Evolutionary conservation across 2,797 vertebrate species (phyloP).

Genomic region (Cichlasoma orientale): DNA sequence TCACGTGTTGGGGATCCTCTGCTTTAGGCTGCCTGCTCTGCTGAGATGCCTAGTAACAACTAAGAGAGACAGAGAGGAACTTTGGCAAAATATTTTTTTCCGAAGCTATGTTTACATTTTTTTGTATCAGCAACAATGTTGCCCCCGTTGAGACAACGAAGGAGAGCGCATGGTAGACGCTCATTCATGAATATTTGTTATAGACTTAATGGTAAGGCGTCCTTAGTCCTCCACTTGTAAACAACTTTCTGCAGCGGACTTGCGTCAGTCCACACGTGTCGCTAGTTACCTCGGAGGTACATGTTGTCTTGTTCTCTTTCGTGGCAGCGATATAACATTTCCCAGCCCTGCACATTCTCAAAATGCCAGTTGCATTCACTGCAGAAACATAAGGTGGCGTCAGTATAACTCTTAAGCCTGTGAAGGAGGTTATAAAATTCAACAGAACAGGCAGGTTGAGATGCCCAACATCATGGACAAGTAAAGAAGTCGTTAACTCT

Average conservation of each 20-base stretch:
- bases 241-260: conserved; percentile 40
- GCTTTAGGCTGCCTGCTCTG: conserved; percentile 53
- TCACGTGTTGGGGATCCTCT: conserved; percentile 73
- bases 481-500: background rate
- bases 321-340: background rate
- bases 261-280: conserved; percentile 40
- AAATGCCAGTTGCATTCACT: background rate
- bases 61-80: background rate
- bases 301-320: background rate
- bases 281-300: background rate
- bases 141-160: background rate
- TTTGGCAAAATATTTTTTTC: background rate
- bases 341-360: background rate
- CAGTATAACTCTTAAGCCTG: background rate
- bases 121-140: background rate
- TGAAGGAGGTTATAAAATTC: background rate
- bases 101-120: background rate
- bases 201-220: background rate
- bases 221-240: conserved; percentile 20
- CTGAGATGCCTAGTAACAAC: conserved; percentile 68
- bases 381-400: background rate
- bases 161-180: background rate
- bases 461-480: background rate
- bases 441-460: background rate
- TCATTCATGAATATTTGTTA: background rate